A percentile compares a stretch with the other conserved stretches of the same genome.
phyloP scores from a whole-genome alignment of 2,113 vertebrate species.

The Campylorhamphus procurvoides region DNA sequence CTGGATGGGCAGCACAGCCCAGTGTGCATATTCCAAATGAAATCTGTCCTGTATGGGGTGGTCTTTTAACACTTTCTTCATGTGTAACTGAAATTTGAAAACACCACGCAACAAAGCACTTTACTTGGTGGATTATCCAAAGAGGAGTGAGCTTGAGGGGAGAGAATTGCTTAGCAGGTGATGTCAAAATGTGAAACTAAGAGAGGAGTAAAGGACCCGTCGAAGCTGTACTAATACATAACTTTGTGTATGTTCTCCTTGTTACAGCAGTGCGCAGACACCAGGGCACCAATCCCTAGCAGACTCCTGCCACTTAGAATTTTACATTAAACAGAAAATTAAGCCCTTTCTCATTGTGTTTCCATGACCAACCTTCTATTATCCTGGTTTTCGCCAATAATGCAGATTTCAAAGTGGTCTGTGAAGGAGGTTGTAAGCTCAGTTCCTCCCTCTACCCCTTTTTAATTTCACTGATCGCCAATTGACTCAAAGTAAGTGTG shows the following conservation, averaged over 20 bases:
- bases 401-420: not conserved
- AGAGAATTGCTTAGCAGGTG: not conserved
- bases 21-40: not conserved
- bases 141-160: not conserved
- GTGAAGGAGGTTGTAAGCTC: not conserved
- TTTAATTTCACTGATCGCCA: conserved; percentile 8
- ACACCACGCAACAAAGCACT: not conserved
- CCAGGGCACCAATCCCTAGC: not conserved
- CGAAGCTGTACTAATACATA: not conserved
- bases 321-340: not conserved
- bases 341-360: not conserved
- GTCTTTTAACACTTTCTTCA: not conserved
- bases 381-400: not conserved
- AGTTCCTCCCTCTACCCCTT: not conserved
- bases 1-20: not conserved
- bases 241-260: not conserved
- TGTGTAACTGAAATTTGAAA: not conserved
- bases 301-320: not conserved
- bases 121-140: not conserved
- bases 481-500: not conserved
- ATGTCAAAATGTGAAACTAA: not conserved
- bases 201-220: not conserved
- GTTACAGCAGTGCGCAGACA: not conserved
- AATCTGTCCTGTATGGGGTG: not conserved
- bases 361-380: not conserved